Conservation (phyloP, 2,888 invertebrate genomes). For the Lomographa bimaculata region DNA sequence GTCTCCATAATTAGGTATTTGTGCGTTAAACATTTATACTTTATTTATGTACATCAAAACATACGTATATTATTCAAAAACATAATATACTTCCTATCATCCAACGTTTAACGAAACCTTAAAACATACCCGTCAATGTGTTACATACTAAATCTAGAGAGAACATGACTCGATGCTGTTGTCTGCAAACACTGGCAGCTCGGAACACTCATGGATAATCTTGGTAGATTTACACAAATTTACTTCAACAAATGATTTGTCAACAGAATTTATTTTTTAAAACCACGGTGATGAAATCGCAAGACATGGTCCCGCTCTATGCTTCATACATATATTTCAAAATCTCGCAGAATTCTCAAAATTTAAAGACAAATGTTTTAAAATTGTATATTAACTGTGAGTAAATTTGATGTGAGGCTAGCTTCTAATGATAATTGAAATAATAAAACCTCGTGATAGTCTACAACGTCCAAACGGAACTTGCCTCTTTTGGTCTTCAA, state of each 20-base stretch:
- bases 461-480: conserved; percentile 65
- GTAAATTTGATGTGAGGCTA: background rate
- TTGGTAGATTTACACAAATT: conserved; percentile 54
- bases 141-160: conserved; percentile 53
- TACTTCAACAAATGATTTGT: conserved; percentile 42
- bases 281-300: conserved; percentile 13
- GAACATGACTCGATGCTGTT: conserved; percentile 34
- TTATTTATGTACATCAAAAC: conserved; percentile 83
- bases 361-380: background rate
- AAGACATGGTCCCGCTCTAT: conserved; percentile 21
- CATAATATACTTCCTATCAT: conserved; percentile 73
- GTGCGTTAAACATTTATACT: conserved; percentile 83
- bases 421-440: conserved; percentile 25
- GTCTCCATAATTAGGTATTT: conserved; percentile 66
- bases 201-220: conserved; percentile 47
- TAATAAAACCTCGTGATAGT: conserved; percentile 33
- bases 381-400: background rate
- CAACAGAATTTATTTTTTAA: too few relatives aligned
- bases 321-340: too few relatives aligned
- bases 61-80: conserved; percentile 79
- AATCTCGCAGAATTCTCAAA: background rate
- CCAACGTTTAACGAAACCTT: conserved; percentile 68
- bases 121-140: conserved; percentile 51
- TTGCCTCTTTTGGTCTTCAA: conserved; percentile 72
- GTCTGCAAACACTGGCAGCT: conserved; percentile 34